A percentile compares a stretch with the other conserved stretches of the same genome.
Conservation (phyloP, 2,113 vertebrate species). For the Anseranas semipalmata region DNA sequence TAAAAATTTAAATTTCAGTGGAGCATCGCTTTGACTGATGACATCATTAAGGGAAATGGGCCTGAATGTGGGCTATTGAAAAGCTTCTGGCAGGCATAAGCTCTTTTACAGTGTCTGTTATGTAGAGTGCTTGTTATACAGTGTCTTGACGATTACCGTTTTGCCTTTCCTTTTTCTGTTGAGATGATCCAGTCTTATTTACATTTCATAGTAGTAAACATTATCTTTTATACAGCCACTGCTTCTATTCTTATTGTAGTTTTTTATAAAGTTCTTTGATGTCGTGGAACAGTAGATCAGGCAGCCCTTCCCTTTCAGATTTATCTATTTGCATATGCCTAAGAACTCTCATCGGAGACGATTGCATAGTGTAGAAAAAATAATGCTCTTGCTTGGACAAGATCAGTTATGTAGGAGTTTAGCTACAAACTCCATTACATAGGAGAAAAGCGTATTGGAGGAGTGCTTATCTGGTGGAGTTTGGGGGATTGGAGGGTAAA, state of each 20-base stretch:
- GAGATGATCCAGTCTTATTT: not conserved
- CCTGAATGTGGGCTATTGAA: not conserved
- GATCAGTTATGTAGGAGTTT: not conserved
- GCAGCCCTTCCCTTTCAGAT: not conserved
- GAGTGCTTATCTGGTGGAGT: not conserved
- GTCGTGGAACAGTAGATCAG: not conserved
- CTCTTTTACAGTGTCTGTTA: not conserved
- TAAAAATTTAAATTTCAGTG: not conserved
- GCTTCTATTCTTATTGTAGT: not conserved
- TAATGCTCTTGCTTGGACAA: accelerated
- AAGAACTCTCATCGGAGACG: not conserved
- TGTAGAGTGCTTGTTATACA: accelerated
- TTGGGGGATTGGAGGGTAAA: not conserved
- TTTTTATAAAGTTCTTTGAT: not conserved
- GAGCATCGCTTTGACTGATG: not conserved
- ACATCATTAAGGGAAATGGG: not conserved
- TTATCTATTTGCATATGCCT: not conserved
- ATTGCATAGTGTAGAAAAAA: not conserved
- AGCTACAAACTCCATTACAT: not conserved
- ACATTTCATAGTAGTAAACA: not conserved
- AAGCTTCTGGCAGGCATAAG: not conserved
- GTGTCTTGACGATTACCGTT: not conserved
- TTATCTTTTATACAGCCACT: not conserved
- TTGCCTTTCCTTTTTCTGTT: not conserved
- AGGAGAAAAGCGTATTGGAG: not conserved